Percentiles rank a stretch among this genome's conserved stretches.
phyloP scores from a whole-genome alignment of 2,888 invertebrate species.

The Rotaria macrura region DNA sequence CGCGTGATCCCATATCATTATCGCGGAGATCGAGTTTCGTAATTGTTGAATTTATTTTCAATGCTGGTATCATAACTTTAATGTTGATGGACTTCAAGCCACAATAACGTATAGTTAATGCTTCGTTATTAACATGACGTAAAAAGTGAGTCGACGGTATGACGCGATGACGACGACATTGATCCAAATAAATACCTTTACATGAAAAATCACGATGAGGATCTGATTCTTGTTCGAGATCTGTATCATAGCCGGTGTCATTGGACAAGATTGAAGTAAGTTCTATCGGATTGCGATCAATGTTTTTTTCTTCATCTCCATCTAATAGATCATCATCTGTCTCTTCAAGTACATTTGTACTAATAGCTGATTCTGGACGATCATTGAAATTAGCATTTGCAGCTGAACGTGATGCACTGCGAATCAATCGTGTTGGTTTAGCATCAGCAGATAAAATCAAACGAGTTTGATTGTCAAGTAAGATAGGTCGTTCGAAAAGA shows the following conservation, averaged over 20 bases:
- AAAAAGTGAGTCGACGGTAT: background rate
- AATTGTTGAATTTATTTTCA: constrained; percentile 5
- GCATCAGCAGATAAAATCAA: background rate
- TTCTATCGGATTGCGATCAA: background rate
- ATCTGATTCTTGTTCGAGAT: background rate
- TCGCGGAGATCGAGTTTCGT: background rate
- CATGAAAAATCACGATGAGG: background rate
- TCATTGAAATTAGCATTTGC: background rate
- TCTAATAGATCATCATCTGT: background rate
- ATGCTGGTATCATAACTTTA: constrained; percentile 11
- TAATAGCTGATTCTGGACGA: background rate
- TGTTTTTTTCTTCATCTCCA: background rate
- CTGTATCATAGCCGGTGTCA: background rate
- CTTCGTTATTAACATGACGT: background rate
- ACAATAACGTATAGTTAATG: background rate
- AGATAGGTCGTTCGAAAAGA: background rate
- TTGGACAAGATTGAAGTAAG: background rate
- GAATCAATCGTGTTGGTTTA: background rate
- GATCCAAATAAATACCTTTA: background rate
- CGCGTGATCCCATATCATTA: background rate
- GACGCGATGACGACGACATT: background rate
- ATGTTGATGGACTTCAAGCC: background rate
- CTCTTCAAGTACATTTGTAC: background rate
- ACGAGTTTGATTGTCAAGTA: background rate
- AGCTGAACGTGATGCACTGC: background rate